Conservation (phyloP, 2,113 vertebrate genomes). For the Polypterus senegalus region DNA sequence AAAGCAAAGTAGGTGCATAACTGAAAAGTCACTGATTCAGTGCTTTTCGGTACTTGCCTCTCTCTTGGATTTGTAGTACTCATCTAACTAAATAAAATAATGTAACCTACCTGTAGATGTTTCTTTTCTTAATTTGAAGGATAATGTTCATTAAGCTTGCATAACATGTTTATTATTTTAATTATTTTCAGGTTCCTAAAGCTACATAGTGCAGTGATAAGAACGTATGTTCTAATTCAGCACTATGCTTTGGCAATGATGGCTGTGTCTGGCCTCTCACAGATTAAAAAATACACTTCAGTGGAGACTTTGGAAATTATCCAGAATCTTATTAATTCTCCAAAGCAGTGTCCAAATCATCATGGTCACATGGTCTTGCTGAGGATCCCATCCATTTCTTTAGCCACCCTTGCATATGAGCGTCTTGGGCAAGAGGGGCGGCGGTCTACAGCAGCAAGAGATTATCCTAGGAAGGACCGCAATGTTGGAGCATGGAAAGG, state of each 20-base stretch:
- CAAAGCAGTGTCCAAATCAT: slow-evolving; percentile 66
- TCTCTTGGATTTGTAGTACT: no score
- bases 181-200: slow-evolving; percentile 71
- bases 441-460: slow-evolving; percentile 75
- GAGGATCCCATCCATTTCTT: slow-evolving; percentile 74
- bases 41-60: no score
- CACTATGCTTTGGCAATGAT: slow-evolving; percentile 90
- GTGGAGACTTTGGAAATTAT: slow-evolving; percentile 92
- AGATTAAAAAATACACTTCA: slow-evolving; percentile 87
- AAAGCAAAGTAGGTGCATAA: no score
- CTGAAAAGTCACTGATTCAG: no score
- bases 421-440: slow-evolving; percentile 70
- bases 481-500: slow-evolving; percentile 63
- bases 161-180: not conserved
- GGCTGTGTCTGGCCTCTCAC: slow-evolving; percentile 66
- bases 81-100: no score
- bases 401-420: slow-evolving; percentile 77
- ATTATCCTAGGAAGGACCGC: slow-evolving; percentile 76
- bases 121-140: no score
- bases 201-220: slow-evolving; percentile 85
- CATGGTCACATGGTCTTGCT: slow-evolving; percentile 93
- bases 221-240: slow-evolving; percentile 82
- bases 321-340: slow-evolving; percentile 70
- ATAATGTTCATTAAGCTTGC: no score
- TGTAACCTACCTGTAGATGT: no score